Base-by-base conservation (phyloP, 2,888 invertebrate species). In the Conus canariensis region DNA sequence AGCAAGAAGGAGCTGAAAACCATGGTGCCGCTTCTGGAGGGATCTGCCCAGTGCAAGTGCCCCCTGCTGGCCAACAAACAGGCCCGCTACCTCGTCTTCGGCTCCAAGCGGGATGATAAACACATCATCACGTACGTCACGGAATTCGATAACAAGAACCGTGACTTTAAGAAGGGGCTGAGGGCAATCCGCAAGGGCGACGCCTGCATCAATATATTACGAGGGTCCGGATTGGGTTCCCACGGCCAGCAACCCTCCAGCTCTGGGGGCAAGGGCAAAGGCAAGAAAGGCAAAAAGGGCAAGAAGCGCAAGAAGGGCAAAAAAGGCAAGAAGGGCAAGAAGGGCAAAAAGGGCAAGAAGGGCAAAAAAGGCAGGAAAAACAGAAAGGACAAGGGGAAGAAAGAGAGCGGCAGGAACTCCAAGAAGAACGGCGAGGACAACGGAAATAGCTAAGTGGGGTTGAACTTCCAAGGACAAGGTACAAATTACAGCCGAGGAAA, bases 181-280 rank as follows among this genome's bases (percentile, higher is more conserved):
- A 91, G 90, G 77, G 93, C 93, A 30, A 92, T 93, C 64, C 91
- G 91, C 70, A 94, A 94, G 90, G 90, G 90, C 19, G 90, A 92
- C 87, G 90, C 92, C 16, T 94, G 94, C 89, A 89, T 92, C 83
- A 90, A 91, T 7, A 91, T 92, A 9, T 80, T 91, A 22, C 82
- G 60, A 82, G 90, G 90, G n/a, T 59, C 90, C 64, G 67, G 83
- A 14, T 74, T 74, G 8, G 88, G 88, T 22, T 10, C 74, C 4
- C 56, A 88, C 87, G 22, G 30, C 58, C 30, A 25, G 25, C 30
- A 56, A 8, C 10, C 59, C 59, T 25, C 77, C 30, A 9, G 8
- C 30, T 25, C 30, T 30, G 82, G 82, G 22, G 82, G 82, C 82
- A 83, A 83, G 82, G 58, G 58, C 58, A 83, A 58, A 10, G 82